Conservation (phyloP, 2,797 vertebrate species). For the Thamnophis elegans region DNA sequence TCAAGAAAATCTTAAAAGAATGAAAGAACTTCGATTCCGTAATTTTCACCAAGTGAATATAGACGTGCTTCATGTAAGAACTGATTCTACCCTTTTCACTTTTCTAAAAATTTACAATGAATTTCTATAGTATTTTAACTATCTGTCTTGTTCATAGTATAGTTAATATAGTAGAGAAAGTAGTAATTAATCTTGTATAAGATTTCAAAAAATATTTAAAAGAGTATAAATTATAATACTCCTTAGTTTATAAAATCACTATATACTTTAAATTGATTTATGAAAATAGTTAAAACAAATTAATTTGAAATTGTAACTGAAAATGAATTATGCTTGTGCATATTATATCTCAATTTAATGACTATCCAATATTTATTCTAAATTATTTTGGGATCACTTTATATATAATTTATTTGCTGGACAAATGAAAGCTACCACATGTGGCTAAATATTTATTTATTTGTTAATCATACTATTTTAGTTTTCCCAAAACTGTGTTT, state of each 20-base stretch:
- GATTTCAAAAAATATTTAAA: not conserved
- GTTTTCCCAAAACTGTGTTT: conserved; percentile 28
- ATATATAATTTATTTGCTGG: not conserved
- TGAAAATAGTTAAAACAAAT: not conserved
- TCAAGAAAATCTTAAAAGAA: conserved; percentile 75
- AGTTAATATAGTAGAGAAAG: not conserved
- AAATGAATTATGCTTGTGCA: conserved; percentile 35
- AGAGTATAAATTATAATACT: not conserved
- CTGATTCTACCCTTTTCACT: not conserved
- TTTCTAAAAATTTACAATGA: not conserved
- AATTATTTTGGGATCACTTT: not conserved
- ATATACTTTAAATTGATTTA: not conserved
- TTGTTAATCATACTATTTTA: conserved; percentile 33
- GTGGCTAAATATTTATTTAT: conserved; percentile 32
- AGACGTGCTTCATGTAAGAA: conserved; percentile 69
- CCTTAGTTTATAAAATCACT: not conserved
- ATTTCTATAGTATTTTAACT: not conserved
- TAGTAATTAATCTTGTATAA: not conserved
- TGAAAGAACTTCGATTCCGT: conserved; percentile 74
- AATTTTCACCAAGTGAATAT: conserved; percentile 70
- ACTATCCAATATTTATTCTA: not conserved
- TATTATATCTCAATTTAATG: conserved; percentile 5
- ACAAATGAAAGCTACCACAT: not conserved
- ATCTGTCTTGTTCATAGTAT: not conserved
- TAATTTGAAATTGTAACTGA: not conserved